Evolutionary conservation across 1,140 invertebrate genomes (phyloP), one percentile per base, ranked within the genome.

Genomic region (Drosophila insularis): DNA sequence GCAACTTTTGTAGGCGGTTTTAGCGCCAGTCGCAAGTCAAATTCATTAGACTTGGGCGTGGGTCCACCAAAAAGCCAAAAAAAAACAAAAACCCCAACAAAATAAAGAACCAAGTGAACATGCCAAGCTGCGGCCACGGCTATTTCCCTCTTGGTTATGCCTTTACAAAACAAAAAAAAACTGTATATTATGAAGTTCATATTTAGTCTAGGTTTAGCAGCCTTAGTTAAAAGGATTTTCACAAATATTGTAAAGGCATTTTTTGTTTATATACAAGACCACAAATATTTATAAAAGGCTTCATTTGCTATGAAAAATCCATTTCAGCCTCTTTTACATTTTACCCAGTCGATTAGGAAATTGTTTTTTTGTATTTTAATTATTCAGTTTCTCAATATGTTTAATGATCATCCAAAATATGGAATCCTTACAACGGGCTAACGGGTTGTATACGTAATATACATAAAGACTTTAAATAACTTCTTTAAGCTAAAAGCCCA

Each of bases 21-120:
- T 40, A 55, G 43, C 37, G 39, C 54, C 63, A 71, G 62, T 59
- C 66, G 65, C 68, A 77, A 77, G 66, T 68, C 65, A 73, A 66
- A 78, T 70, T 78, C 71, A 70, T 78, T 74, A 77, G 40, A 43
- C 46, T 63, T 68, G 63, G 55, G 19, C 23, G 17, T 58, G 14
- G 21, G 53, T 39, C n/a, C 23, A 50, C 43, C 17, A 50, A 50
- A 50, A 50, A 35, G 7, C 17, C n/a, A 13, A 31, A 46, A 35
- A 13, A 35, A 31, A 19, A 46, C 35, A 11, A 32, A 23, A 39
- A 32, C 2, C 2, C 43, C 40, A n/a, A 14, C 6, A 14, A 43
- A 43, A 43, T 4, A 17, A 5, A 31, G 4, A 17, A 19, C 74
- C 58, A 67, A 78, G 71, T 74, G 66, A 78, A 61, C 66, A 71